Evolutionary conservation across 1,140 invertebrate species (phyloP).

Genomic region (Drosophila pseudoananassae): DNA sequence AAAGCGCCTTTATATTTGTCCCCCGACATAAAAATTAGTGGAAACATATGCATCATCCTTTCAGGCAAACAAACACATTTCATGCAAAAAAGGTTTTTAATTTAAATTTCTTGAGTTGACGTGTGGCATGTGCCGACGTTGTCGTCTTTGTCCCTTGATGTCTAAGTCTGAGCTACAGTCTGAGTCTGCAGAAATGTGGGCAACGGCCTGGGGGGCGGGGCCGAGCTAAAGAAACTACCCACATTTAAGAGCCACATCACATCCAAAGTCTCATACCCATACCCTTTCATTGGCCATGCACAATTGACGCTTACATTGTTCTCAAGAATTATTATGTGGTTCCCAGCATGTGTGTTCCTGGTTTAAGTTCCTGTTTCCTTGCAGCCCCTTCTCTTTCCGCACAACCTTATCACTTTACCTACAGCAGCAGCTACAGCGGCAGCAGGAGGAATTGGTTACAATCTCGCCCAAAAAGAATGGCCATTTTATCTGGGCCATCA

Average conservation of each 20-base stretch:
- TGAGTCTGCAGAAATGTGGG: slow-evolving; percentile 53
- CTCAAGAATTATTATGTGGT: slow-evolving; percentile 79
- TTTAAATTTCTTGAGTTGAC: slow-evolving; percentile 80
- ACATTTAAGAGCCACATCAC: slow-evolving; percentile 34
- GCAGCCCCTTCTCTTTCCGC: not conserved
- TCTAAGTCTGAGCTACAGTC: slow-evolving; percentile 37
- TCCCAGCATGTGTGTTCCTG: slow-evolving; percentile 66
- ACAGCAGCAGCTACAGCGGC: slow-evolving; percentile 22
- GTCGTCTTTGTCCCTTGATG: slow-evolving; percentile 67
- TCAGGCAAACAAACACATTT: slow-evolving; percentile 58
- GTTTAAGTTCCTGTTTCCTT: slow-evolving; percentile 16
- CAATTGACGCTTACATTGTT: slow-evolving; percentile 81
- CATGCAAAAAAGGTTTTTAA: slow-evolving; percentile 80
- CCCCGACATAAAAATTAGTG: slow-evolving; percentile 21
- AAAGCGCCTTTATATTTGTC: not conserved
- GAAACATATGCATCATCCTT: slow-evolving; percentile 64
- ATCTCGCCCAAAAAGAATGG: slow-evolving; percentile 58
- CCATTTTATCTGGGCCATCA: slow-evolving; percentile 57
- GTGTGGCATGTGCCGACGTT: slow-evolving; percentile 74
- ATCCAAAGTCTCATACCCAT: slow-evolving; percentile 2
- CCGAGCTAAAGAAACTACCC: slow-evolving; percentile 59
- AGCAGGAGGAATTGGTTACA: slow-evolving; percentile 39
- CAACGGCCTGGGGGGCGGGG: slow-evolving; percentile 30
- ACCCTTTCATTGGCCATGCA: slow-evolving; percentile 63
- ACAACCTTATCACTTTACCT: slow-evolving; percentile 63